Conservation (phyloP, 2,797 vertebrate genomes). For the Enteromius treurensis region DNA sequence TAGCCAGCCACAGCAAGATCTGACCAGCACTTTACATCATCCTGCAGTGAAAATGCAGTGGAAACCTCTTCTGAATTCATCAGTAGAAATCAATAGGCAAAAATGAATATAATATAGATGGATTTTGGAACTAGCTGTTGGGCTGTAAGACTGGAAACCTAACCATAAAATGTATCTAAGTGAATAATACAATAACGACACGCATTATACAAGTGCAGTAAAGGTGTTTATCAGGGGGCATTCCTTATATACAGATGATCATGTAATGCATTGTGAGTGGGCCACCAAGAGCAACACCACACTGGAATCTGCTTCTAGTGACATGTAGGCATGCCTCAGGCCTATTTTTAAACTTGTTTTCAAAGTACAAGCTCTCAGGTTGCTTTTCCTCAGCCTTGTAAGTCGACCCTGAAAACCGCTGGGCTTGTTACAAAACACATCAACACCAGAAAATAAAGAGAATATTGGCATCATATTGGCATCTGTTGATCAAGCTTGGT, state of each 20-base stretch:
- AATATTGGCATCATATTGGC: not conserved
- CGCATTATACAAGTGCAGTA: not conserved
- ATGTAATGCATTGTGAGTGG: not conserved
- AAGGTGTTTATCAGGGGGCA: not conserved
- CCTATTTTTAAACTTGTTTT: conserved; percentile 80
- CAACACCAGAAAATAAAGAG: conserved; percentile 12
- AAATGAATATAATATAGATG: not conserved
- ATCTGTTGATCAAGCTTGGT: not conserved
- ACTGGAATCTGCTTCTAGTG: conserved; percentile 35
- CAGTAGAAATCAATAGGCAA: not conserved
- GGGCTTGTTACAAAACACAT: conserved; percentile 33
- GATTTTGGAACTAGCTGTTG: not conserved
- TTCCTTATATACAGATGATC: not conserved
- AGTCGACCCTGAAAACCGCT: conserved; percentile 24
- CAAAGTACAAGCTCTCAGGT: conserved; percentile 70
- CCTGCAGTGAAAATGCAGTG: conserved; percentile 40
- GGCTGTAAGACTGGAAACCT: not conserved
- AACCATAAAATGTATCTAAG: not conserved
- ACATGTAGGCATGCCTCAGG: conserved; percentile 36
- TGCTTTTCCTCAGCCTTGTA: conserved; percentile 56
- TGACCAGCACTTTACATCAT: conserved; percentile 44
- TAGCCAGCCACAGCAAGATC: conserved; percentile 5
- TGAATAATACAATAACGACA: not conserved
- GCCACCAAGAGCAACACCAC: conserved; percentile 33
- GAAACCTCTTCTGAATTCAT: conserved; percentile 33